phyloP scores from a whole-genome alignment of 2,113 vertebrate genomes.

The Pionites leucogaster region DNA sequence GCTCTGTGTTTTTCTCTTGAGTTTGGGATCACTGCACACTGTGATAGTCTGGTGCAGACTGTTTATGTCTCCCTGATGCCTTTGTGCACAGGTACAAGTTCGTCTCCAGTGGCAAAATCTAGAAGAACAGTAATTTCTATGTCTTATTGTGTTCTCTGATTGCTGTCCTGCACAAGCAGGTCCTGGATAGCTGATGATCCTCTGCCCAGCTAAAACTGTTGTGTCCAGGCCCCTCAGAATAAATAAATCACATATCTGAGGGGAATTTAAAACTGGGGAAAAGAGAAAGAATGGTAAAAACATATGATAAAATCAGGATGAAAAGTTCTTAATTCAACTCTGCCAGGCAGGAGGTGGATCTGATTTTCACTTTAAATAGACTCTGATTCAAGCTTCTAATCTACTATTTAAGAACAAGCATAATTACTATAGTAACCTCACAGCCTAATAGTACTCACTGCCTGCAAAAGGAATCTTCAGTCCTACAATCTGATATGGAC shows the following conservation, averaged over 20 bases:
- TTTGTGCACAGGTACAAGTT: neutral
- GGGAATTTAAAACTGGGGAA: neutral
- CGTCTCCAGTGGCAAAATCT: neutral
- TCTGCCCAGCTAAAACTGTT: neutral
- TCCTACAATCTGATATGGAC: neutral
- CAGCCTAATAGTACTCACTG: neutral
- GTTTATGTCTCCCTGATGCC: neutral
- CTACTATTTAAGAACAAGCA: conserved; percentile 61
- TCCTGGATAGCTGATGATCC: neutral
- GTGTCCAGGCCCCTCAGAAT: neutral
- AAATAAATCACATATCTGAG: neutral
- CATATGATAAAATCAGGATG: neutral
- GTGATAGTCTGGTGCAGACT: neutral
- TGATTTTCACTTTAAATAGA: conserved; percentile 66
- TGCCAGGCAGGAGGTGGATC: conserved; percentile 43
- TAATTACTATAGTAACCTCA: conserved; percentile 49
- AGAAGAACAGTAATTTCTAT: neutral
- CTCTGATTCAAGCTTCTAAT: conserved; percentile 51
- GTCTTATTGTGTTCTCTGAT: neutral
- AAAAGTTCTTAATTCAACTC: conserved; percentile 57
- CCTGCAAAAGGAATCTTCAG: neutral
- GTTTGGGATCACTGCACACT: neutral
- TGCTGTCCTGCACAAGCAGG: neutral
- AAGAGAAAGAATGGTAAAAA: neutral
- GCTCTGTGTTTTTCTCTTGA: neutral